A percentile compares a stretch with the other conserved stretches of the same genome.
Evolutionary conservation across 2,888 invertebrate species (phyloP).

Genomic region (Apotomis betuletana): DNA sequence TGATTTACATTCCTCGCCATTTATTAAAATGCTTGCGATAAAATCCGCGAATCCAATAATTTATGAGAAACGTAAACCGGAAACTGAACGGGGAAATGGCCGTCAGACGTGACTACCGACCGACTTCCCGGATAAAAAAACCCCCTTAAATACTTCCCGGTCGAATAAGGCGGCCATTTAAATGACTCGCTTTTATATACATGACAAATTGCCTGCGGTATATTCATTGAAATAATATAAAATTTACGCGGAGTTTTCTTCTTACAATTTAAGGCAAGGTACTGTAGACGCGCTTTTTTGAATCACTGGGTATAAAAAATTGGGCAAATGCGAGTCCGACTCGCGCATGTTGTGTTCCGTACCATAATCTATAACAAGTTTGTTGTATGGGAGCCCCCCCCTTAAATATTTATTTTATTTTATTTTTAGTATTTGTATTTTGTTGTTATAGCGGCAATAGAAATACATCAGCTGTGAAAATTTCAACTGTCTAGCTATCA

Average conservation of each 20-base stretch:
- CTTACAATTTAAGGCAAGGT: too few relatives aligned
- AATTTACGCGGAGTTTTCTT: not conserved
- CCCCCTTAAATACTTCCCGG: slow-evolving; percentile 26
- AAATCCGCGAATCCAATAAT: slow-evolving; percentile 34
- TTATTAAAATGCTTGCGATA: slow-evolving; percentile 22
- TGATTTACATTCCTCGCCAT: slow-evolving; percentile 1
- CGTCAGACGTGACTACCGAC: slow-evolving; percentile 38
- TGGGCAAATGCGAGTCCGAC: too few relatives aligned
- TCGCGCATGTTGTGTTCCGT: too few relatives aligned
- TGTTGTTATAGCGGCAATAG: too few relatives aligned
- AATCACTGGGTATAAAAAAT: too few relatives aligned
- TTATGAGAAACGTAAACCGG: slow-evolving; percentile 32
- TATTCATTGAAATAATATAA: not conserved
- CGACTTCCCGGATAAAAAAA: slow-evolving; percentile 38
- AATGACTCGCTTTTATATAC: slow-evolving; percentile 19
- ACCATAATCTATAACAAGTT: too few relatives aligned
- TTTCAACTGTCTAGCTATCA: too few relatives aligned
- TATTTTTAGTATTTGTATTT: too few relatives aligned
- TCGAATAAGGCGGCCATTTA: slow-evolving; percentile 30
- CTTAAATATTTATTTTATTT: too few relatives aligned
- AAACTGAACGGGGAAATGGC: slow-evolving; percentile 28
- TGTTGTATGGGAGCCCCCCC: too few relatives aligned
- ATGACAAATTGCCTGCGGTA: slow-evolving; percentile 15
- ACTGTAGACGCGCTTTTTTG: too few relatives aligned
- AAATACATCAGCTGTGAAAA: too few relatives aligned